A percentile compares a stretch with the other conserved stretches of the same genome.
These are phyloP conservation scores for Trypoxylus dichotomus DNA, from an alignment of 1,140 invertebrate genomes.

Conservation along the genomic window DNA sequence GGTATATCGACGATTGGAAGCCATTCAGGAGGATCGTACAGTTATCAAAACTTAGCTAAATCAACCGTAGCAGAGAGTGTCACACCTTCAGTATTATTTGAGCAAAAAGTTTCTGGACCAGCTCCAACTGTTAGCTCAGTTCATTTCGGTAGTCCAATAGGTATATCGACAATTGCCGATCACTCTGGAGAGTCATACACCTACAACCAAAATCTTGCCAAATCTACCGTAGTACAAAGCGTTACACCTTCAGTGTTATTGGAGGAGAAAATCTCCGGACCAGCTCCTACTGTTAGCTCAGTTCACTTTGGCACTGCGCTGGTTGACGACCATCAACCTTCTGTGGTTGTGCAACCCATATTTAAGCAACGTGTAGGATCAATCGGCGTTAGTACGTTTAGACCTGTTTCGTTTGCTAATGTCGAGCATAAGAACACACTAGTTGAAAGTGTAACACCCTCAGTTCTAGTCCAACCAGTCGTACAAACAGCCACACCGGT, in stretches of 20 bases:
- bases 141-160: too few species aligned
- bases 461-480: not conserved
- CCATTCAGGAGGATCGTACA: not conserved
- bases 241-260: not conserved
- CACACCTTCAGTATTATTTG: not conserved
- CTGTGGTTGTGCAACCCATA: not conserved
- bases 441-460: not conserved
- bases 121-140: not conserved
- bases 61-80: not conserved
- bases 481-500: too few species aligned
- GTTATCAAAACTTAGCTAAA: not conserved
- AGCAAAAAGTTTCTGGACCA: not conserved
- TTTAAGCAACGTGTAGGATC: not conserved
- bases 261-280: not conserved
- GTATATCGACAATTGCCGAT: not conserved
- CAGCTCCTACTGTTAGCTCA: not conserved
- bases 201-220: not conserved
- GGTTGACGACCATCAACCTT: not conserved
- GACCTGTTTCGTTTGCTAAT: not conserved
- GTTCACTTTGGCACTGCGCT: not conserved
- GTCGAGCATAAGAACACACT: not conserved
- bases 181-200: not conserved
- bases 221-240: not conserved
- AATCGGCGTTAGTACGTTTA: not conserved
- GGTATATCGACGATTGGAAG: not conserved